A percentile compares a stretch with the other conserved stretches of the same genome.
Conservation (phyloP, 35 echinoderm and acorn worm genomes). For the Diadema setosum region DNA sequence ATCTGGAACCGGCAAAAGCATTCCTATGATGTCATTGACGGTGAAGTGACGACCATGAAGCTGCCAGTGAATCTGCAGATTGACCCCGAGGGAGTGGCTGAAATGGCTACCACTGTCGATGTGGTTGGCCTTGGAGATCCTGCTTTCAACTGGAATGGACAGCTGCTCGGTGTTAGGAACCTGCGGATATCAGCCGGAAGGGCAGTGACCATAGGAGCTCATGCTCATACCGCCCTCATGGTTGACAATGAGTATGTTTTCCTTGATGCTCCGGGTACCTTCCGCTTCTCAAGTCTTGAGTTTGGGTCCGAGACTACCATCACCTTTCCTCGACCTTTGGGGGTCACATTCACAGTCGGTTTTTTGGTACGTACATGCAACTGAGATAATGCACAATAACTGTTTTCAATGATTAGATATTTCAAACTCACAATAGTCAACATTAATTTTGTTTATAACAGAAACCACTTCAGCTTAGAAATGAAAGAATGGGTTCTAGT, state of each 20-base stretch:
- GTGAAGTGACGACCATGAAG: constrained; percentile 60
- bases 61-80: constrained; percentile 71
- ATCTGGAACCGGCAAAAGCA: constrained; percentile 72
- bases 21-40: constrained; percentile 57
- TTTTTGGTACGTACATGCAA: constrained; percentile 63
- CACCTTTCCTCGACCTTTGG: constrained; percentile 76
- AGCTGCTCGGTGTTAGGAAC: constrained; percentile 68
- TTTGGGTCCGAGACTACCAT: constrained; percentile 74
- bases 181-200: constrained; percentile 59
- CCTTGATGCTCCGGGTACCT: constrained; percentile 80
- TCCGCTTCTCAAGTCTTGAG: constrained; percentile 82
- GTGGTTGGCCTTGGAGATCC: constrained; percentile 66
- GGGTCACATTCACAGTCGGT: constrained; percentile 73
- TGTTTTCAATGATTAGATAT: no score
- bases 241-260: constrained; percentile 55
- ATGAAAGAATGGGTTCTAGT: no score
- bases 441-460: no score
- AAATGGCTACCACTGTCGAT: constrained; percentile 78
- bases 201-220: constrained; percentile 37
- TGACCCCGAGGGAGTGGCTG: constrained; percentile 63
- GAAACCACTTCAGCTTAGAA: no score
- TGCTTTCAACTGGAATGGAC: constrained; percentile 78
- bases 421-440: no score
- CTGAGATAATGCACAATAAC: no score
- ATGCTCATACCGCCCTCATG: constrained; percentile 77